phyloP scores from a whole-genome alignment of 2,113 vertebrate genomes.

The Osmerus mordax region DNA sequence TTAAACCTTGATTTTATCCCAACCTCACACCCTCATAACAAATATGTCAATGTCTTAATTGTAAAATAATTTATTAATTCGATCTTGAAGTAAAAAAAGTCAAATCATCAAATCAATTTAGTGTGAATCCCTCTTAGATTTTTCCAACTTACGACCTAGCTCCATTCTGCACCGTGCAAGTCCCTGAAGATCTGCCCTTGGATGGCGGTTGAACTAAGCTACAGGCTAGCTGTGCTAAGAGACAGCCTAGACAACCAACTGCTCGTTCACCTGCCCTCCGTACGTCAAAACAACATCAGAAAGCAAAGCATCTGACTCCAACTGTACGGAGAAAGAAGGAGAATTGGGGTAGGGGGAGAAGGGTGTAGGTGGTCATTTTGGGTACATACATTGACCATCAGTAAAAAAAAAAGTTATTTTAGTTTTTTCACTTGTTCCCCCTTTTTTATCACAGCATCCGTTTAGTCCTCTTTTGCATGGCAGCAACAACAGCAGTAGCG shows the following conservation, averaged over 20 bases:
- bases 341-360: not conserved
- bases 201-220: slow-evolving; percentile 3
- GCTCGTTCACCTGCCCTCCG: slow-evolving; percentile 1
- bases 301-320: slow-evolving; percentile 9
- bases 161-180: not conserved
- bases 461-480: no score
- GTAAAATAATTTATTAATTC: no score
- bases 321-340: slow-evolving; percentile 3
- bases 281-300: slow-evolving; percentile 1
- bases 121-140: not conserved
- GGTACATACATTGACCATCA: no score
- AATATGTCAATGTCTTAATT: no score
- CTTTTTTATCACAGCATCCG: no score
- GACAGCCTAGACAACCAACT: slow-evolving; percentile 4
- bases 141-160: no score
- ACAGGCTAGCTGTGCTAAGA: not conserved
- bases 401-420: no score
- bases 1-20: no score
- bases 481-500: no score
- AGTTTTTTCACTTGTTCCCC: no score
- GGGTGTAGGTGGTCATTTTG: not conserved
- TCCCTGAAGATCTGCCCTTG: slow-evolving; percentile 3
- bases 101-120: not conserved
- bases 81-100: no score
- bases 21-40: no score